Percentiles rank a stretch among this genome's conserved stretches.
These are phyloP conservation scores for Mastomys natalensis DNA, from an alignment of 2,113 vertebrate genomes.

Conservation along the genomic window DNA sequence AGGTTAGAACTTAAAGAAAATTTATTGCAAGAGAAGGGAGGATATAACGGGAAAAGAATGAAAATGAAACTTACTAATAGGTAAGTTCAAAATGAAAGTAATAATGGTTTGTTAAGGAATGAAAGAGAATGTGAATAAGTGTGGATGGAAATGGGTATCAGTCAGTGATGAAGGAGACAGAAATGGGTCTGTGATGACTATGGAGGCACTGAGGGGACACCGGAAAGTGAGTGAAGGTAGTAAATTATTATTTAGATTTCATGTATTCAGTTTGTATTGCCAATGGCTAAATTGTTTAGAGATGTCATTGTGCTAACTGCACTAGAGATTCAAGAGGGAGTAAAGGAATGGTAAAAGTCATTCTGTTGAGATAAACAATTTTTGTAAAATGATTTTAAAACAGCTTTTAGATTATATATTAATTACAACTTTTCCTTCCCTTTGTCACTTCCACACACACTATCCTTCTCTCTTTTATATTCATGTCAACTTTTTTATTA, in stretches of 20 bases:
- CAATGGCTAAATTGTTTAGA: background rate
- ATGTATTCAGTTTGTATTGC: background rate
- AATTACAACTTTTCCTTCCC: background rate
- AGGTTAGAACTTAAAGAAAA: too few species aligned
- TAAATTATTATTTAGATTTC: background rate
- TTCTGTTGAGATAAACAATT: background rate
- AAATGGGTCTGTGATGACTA: background rate
- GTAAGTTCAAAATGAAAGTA: background rate
- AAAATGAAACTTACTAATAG: background rate
- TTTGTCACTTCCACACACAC: background rate
- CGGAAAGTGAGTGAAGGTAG: background rate
- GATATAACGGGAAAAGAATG: background rate
- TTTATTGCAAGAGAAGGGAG: too few species aligned
- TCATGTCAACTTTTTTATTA: background rate
- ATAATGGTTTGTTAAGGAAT: background rate
- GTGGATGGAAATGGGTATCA: background rate
- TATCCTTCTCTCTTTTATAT: background rate
- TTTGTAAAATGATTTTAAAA: background rate
- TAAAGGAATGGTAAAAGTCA: background rate
- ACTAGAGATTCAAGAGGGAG: background rate
- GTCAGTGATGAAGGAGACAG: background rate
- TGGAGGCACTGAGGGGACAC: fast-evolving
- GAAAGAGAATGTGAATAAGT: background rate
- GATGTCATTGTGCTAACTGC: background rate
- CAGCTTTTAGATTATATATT: background rate